These are phyloP conservation scores for Phenacoccus solenopsis DNA, from an alignment of 1,140 invertebrate genomes.

Conservation along the genomic window DNA sequence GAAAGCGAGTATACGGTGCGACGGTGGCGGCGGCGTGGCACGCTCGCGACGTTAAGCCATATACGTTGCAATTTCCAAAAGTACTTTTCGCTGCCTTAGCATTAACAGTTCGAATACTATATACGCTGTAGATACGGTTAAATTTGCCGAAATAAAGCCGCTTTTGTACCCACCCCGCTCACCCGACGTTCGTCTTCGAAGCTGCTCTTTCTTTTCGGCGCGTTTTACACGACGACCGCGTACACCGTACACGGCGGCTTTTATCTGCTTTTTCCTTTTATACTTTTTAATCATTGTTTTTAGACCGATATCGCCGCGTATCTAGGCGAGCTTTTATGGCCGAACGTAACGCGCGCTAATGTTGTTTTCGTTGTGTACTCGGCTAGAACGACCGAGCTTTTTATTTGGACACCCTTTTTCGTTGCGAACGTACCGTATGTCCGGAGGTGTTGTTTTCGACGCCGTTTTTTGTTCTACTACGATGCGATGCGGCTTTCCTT, in stretches of 20 bases:
- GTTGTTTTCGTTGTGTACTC: no score
- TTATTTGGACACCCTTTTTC: not conserved
- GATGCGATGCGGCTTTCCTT: not conserved
- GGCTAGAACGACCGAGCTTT: not conserved
- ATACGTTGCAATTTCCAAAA: constrained; percentile 7
- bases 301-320: not conserved
- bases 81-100: constrained; percentile 14
- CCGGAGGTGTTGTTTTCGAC: not conserved
- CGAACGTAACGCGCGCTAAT: no score
- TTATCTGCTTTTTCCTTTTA: not conserved
- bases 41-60: not conserved
- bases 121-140: not conserved
- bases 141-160: constrained; percentile 1
- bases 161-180: no score
- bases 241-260: not conserved
- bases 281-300: not conserved
- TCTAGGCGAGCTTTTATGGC: not conserved
- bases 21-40: not conserved
- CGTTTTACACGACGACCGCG: not conserved
- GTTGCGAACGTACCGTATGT: not conserved
- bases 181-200: not conserved
- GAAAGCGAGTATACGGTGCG: not conserved
- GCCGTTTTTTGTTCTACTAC: no score
- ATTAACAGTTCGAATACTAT: not conserved
- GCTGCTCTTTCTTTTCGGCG: not conserved